Percentiles rank a stretch among this genome's conserved stretches.
Conservation (phyloP, 2,797 vertebrate species). For the Cyprinodon diabolis region DNA sequence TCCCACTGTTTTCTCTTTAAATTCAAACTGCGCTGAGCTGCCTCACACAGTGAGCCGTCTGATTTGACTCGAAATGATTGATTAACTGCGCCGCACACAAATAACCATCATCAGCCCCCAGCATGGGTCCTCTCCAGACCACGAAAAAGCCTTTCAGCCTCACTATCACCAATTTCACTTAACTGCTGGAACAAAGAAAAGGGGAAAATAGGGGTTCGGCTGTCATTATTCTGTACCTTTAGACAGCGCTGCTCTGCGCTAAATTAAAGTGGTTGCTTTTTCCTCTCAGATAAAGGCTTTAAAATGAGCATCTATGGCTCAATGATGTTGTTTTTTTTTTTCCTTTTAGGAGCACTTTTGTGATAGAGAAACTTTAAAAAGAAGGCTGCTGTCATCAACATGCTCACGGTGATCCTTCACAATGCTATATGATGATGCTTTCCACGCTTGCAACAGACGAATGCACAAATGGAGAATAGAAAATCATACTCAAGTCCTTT, state of each 20-base stretch:
- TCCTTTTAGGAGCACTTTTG: slow-evolving; percentile 8
- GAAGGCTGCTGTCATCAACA: slow-evolving; percentile 2
- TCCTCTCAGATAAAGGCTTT: slow-evolving; percentile 26
- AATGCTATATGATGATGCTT: slow-evolving; percentile 34
- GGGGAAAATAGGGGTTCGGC: slow-evolving; percentile 8
- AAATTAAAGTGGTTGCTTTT: slow-evolving; percentile 29
- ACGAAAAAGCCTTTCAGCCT: slow-evolving; percentile 22
- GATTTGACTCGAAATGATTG: slow-evolving; percentile 30
- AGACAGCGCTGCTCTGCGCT: slow-evolving; percentile 27
- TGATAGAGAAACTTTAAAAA: slow-evolving; percentile 37
- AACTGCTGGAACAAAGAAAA: slow-evolving; percentile 16
- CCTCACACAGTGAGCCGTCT: slow-evolving; percentile 22
- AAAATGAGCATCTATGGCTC: slow-evolving; percentile 28
- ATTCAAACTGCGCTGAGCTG: slow-evolving; percentile 27
- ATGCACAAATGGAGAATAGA: slow-evolving; percentile 12
- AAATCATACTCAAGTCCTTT: not conserved
- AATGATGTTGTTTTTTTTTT: slow-evolving; percentile 15
- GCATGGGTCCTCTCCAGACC: slow-evolving; percentile 25
- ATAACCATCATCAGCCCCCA: slow-evolving; percentile 25
- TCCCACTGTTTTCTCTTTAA: slow-evolving; percentile 21
- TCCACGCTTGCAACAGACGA: slow-evolving; percentile 25
- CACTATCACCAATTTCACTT: slow-evolving; percentile 32
- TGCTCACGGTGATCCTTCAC: slow-evolving; percentile 45
- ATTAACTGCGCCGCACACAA: slow-evolving; percentile 24
- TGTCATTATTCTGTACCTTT: slow-evolving; percentile 28